Base-by-base conservation (phyloP, 2,113 vertebrate species). In the Rhabdomys dilectus region DNA sequence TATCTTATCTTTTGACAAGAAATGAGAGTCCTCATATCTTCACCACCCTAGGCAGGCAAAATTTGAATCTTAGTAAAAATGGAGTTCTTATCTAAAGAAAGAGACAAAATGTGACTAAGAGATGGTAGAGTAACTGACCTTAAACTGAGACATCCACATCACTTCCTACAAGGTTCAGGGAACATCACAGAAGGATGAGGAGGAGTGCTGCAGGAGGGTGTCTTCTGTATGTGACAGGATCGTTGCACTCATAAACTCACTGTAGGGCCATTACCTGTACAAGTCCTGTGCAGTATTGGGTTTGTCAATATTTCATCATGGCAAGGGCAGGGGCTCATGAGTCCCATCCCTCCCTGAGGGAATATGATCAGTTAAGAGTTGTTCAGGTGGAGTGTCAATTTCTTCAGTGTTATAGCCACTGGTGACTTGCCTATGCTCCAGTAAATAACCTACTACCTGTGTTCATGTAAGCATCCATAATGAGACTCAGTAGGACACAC, bases 1-100 rank as follows among this genome's bases (percentile, higher is more conserved):
- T 10, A 2, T 76, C 62, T 66, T 80, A 11, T 77, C 42, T 60
- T 91, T 72, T 85, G 39, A 77, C 87, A 80, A 72, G 48, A 62
- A 80, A 39, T 26, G 36, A 90, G 39, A 16, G 4, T 34, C 15
- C 17, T n/a, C 16, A 19, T 19, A 34, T 73, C 5, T 78, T 77
- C 60, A 88, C 36, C n/a, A 17, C 81, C 24, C 31, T 13, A 68
- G 66, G 31, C 66, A 92, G 68, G 70, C 7, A 84, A 15, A n/a
- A 48, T 70, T 84, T 80, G 53, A 90, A 62, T 78, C 58, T 96
- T 24, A 75, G 73, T 85, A 85, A 91, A 93, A 93, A 62, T 58
- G 12, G 17, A 51, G 15, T 10, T 24, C 6, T 64, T 88, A 70
- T 36, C 73, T 48, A 84, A 81, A 94, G 81, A 10, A 91, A n/a